Evolutionary conservation across 1,140 invertebrate genomes (phyloP).

Genomic region (Zaprionus gabonicus): DNA sequence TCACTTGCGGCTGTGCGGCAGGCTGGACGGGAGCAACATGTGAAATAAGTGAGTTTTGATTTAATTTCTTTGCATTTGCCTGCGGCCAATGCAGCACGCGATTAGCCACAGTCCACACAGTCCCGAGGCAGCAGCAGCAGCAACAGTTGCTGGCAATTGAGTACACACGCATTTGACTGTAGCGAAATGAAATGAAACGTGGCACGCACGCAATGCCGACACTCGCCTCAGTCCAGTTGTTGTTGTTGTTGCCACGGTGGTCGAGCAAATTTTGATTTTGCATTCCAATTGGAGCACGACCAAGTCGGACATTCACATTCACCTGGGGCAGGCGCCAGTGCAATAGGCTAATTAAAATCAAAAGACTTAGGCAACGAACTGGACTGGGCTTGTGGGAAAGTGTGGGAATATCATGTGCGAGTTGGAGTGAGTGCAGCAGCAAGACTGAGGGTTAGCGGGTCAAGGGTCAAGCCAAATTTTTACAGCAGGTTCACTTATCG

Average conservation of each 20-base stretch:
- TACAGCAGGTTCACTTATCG: constrained; percentile 41
- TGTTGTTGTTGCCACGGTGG: constrained; percentile 62
- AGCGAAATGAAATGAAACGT: constrained; percentile 82
- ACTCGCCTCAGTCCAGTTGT: background rate
- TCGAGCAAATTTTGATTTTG: constrained; percentile 72
- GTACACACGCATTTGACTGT: constrained; percentile 79
- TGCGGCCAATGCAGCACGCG: constrained; percentile 66
- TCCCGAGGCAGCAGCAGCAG: background rate
- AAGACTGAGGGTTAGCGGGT: background rate
- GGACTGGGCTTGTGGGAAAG: background rate
- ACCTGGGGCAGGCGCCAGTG: constrained; percentile 48
- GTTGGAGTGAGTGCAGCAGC: background rate
- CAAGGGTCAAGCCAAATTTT: constrained; percentile 42
- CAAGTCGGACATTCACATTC: constrained; percentile 57
- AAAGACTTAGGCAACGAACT: constrained; percentile 50
- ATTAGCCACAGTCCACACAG: constrained; percentile 67
- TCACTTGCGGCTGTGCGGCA: constrained; percentile 92
- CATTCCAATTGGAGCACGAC: constrained; percentile 81
- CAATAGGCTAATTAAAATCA: constrained; percentile 69
- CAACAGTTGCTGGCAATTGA: constrained; percentile 62
- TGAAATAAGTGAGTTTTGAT: constrained; percentile 87
- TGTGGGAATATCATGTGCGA: constrained; percentile 12
- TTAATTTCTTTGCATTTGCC: constrained; percentile 67
- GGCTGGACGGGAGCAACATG: constrained; percentile 95
- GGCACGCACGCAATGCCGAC: constrained; percentile 62